These are phyloP conservation scores for Manis javanica DNA, from an alignment of 2,797 vertebrate species.

Conservation along the genomic window DNA sequence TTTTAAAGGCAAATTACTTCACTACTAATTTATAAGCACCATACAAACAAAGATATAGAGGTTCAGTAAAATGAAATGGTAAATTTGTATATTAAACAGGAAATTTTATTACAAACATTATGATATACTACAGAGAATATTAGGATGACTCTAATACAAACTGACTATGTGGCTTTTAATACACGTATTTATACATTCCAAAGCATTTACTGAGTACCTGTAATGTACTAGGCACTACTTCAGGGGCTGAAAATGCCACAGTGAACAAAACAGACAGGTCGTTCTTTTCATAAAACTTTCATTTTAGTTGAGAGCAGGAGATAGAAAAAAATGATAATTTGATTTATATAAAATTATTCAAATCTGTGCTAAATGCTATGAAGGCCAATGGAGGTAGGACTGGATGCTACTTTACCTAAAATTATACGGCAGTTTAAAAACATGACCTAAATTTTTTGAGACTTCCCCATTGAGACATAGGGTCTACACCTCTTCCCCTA, in stretches of 20 bases:
- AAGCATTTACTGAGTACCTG: neutral
- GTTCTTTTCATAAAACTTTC: neutral
- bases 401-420: neutral
- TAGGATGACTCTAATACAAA: neutral
- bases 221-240: neutral
- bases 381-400: neutral
- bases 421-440: neutral
- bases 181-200: neutral
- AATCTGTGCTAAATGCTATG: neutral
- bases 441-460: neutral
- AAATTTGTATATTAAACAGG: slow-evolving; percentile 4
- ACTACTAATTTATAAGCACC: neutral
- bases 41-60: neutral
- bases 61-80: neutral
- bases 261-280: neutral
- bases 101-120: slow-evolving; percentile 14
- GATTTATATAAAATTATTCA: neutral
- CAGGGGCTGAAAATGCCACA: neutral
- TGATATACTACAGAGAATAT: neutral
- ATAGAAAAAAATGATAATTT: neutral
- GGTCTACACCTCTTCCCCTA: neutral
- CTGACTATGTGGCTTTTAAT: neutral
- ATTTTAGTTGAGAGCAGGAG: neutral
- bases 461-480: neutral
- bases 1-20: slow-evolving; percentile 39